phyloP scores from a whole-genome alignment of 2,113 vertebrate genomes.

The Arenaria interpres region DNA sequence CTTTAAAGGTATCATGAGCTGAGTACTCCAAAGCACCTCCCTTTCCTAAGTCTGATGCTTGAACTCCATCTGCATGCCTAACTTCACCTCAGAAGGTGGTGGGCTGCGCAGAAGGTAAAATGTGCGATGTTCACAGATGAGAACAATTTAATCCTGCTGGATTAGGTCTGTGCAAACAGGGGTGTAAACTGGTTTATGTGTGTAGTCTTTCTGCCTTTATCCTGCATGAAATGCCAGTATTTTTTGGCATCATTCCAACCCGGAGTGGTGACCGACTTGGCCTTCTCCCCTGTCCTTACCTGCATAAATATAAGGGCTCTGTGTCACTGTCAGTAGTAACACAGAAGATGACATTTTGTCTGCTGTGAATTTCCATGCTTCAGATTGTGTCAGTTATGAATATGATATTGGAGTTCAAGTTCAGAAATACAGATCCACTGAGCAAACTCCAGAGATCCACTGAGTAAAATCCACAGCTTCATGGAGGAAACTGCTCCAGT shows the following conservation, averaged over 20 bases:
- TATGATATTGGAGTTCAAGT: not conserved
- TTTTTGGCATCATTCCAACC: not conserved
- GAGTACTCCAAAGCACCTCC: not conserved
- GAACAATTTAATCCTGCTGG: not conserved
- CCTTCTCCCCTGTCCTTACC: not conserved
- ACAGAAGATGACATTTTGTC: not conserved
- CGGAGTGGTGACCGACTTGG: not conserved
- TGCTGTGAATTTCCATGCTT: not conserved
- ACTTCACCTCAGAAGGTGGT: not conserved
- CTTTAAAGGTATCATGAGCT: not conserved
- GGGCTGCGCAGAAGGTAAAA: not conserved
- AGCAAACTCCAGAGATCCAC: not conserved
- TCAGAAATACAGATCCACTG: not conserved
- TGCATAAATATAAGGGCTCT: not conserved
- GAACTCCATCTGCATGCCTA: not conserved
- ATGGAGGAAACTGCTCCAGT: not conserved
- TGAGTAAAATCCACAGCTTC: not conserved
- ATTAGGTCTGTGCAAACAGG: not conserved
- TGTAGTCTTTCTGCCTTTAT: not conserved
- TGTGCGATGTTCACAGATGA: not conserved
- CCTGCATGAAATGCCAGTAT: not conserved
- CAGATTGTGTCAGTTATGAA: not conserved
- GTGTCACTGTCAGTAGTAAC: not conserved
- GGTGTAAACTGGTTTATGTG: not conserved
- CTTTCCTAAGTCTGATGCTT: not conserved